Percentiles rank a stretch among this genome's conserved stretches.
Evolutionary conservation across 2,113 vertebrate species (phyloP).

Genomic region (Oncorhynchus tshawytscha): DNA sequence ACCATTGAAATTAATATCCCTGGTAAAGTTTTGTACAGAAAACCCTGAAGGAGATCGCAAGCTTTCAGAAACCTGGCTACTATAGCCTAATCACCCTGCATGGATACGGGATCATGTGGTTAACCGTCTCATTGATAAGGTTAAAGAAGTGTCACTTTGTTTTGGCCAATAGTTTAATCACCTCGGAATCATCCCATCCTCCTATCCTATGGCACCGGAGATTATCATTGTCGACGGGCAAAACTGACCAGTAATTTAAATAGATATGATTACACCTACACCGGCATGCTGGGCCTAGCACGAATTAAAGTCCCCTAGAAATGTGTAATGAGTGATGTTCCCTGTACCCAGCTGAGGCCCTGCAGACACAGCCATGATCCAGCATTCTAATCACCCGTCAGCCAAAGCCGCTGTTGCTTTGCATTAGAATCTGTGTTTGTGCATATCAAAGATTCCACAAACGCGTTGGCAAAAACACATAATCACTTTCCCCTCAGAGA

Average conservation of each 20-base stretch:
- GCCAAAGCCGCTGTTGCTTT: slow-evolving; percentile 54
- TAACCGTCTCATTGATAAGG: slow-evolving; percentile 63
- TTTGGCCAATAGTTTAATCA: slow-evolving; percentile 67
- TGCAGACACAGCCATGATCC: slow-evolving; percentile 71
- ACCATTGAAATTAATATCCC: no score
- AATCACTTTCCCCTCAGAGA: slow-evolving; percentile 68
- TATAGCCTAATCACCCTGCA: slow-evolving; percentile 47
- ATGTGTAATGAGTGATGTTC: slow-evolving; percentile 79
- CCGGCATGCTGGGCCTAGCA: slow-evolving; percentile 63
- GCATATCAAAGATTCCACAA: slow-evolving; percentile 74
- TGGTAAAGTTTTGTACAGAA: not conserved
- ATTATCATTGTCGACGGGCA: slow-evolving; percentile 37
- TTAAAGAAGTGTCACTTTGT: slow-evolving; percentile 71
- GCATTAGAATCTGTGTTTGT: slow-evolving; percentile 74
- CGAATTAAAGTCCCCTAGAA: slow-evolving; percentile 69
- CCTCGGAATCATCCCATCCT: slow-evolving; percentile 53
- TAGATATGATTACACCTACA: slow-evolving; percentile 78
- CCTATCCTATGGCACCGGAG: slow-evolving; percentile 49
- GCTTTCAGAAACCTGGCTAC: slow-evolving; percentile 26
- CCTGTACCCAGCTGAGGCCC: slow-evolving; percentile 74
- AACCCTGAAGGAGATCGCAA: not conserved
- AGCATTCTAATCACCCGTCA: slow-evolving; percentile 79
- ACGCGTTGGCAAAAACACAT: slow-evolving; percentile 73
- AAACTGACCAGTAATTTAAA: slow-evolving; percentile 74
- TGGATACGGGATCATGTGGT: slow-evolving; percentile 54